phyloP scores from a whole-genome alignment of 2,888 invertebrate genomes.

The Caenorhabditis panamensis region DNA sequence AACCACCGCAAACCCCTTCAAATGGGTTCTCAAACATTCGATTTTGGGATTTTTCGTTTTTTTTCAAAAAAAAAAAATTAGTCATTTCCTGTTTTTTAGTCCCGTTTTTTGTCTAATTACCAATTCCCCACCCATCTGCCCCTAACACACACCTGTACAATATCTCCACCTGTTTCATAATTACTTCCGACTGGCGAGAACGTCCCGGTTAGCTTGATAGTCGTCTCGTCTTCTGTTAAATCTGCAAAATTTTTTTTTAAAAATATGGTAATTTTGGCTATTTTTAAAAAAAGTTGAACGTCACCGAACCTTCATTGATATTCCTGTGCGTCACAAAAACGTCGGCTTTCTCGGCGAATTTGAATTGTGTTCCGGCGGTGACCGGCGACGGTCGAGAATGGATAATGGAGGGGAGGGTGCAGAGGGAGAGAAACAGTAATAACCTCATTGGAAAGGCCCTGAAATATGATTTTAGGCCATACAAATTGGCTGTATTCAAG shows the following conservation, averaged over 20 bases:
- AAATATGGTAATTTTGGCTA: not conserved
- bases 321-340: conserved; percentile 61
- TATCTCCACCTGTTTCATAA: conserved; percentile 71
- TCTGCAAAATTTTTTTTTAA: conserved; percentile 27
- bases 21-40: too few species aligned
- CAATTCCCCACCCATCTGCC: too few species aligned
- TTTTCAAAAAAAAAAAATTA: too few species aligned
- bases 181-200: conserved; percentile 73
- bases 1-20: too few species aligned
- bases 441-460: not conserved
- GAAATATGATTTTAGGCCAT: not conserved
- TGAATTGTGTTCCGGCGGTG: conserved; percentile 33
- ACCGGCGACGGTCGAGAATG: conserved; percentile 14
- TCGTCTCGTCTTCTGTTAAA: conserved; percentile 48
- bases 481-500: conserved; percentile 25
- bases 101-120: not conserved
- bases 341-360: conserved; percentile 59
- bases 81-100: not conserved
- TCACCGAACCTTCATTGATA: conserved; percentile 57
- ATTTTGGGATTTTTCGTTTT: too few species aligned
- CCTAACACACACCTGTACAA: conserved; percentile 70
- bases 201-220: conserved; percentile 61
- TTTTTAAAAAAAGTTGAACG: not conserved
- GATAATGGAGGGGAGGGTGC: conserved; percentile 12
- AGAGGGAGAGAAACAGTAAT: conserved; percentile 20